These are phyloP conservation scores for Aricia agestis DNA, from an alignment of 1,140 invertebrate genomes.

Conservation along the genomic window DNA sequence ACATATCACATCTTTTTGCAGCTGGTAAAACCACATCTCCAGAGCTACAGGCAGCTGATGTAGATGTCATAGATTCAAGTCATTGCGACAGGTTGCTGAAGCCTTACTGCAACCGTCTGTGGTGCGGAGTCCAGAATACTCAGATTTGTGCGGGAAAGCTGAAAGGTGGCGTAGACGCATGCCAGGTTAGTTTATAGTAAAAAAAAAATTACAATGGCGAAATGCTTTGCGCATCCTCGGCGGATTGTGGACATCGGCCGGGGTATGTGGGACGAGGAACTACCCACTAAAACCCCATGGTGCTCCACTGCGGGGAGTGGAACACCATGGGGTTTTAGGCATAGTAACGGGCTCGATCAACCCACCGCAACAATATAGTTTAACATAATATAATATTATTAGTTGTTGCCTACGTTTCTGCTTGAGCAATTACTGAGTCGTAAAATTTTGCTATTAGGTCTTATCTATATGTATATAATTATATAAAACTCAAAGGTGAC, in stretches of 20 bases:
- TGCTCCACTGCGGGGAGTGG: too few species aligned
- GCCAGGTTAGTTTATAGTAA: conserved; percentile 29
- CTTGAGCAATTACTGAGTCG: not conserved
- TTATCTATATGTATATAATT: too few species aligned
- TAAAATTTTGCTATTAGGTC: not conserved
- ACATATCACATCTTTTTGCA: not conserved
- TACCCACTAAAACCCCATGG: too few species aligned
- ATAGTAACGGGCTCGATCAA: too few species aligned
- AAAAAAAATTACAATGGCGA: too few species aligned
- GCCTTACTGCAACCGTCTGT: conserved; percentile 11
- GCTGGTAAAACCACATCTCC: not conserved
- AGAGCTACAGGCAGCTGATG: conserved; percentile 18
- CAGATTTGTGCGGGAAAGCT: conserved; percentile 39
- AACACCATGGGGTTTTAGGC: too few species aligned
- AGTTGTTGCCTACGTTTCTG: not conserved
- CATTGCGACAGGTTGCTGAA: conserved; percentile 16
- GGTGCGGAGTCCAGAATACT: conserved; percentile 18
- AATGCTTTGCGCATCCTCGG: too few species aligned
- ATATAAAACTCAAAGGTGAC: too few species aligned
- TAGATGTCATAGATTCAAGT: conserved; percentile 17
- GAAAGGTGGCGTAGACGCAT: conserved; percentile 35
- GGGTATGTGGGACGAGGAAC: too few species aligned
- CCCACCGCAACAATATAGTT: too few species aligned
- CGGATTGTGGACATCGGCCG: too few species aligned
- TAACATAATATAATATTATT: not conserved